Conservation (phyloP, 2,888 invertebrate genomes). For the Sinhomidia bicolor region DNA sequence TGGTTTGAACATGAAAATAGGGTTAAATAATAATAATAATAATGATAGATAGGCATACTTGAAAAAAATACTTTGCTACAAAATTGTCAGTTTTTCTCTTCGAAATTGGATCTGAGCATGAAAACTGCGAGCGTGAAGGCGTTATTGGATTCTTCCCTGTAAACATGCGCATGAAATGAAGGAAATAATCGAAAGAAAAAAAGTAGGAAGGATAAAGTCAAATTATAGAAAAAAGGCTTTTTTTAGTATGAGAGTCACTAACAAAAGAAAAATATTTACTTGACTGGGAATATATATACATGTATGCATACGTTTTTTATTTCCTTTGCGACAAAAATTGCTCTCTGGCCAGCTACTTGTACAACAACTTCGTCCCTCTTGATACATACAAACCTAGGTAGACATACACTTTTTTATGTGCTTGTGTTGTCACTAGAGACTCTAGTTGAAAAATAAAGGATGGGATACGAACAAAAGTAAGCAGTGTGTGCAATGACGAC, state of each 20-base stretch:
- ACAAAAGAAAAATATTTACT: neutral
- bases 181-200: neutral
- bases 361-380: neutral
- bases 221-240: neutral
- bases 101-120: slow-evolving; percentile 61
- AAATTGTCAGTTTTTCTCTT: slow-evolving; percentile 56
- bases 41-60: slow-evolving; percentile 23
- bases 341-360: neutral
- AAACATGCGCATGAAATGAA: slow-evolving; percentile 3
- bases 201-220: too few species aligned
- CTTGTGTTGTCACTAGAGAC: neutral
- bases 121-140: slow-evolving; percentile 16
- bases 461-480: neutral
- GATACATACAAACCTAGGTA: too few species aligned
- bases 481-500: neutral
- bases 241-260: neutral
- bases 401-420: neutral
- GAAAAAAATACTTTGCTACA: slow-evolving; percentile 33
- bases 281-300: neutral
- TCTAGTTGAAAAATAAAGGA: slow-evolving; percentile 33
- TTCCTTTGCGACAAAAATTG: slow-evolving; percentile 5
- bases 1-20: slow-evolving; percentile 3
- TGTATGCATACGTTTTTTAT: neutral
- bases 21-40: slow-evolving; percentile 1
- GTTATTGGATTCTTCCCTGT: neutral